Base-by-base conservation (phyloP, 2,113 vertebrate genomes). In the Promerops cafer region DNA sequence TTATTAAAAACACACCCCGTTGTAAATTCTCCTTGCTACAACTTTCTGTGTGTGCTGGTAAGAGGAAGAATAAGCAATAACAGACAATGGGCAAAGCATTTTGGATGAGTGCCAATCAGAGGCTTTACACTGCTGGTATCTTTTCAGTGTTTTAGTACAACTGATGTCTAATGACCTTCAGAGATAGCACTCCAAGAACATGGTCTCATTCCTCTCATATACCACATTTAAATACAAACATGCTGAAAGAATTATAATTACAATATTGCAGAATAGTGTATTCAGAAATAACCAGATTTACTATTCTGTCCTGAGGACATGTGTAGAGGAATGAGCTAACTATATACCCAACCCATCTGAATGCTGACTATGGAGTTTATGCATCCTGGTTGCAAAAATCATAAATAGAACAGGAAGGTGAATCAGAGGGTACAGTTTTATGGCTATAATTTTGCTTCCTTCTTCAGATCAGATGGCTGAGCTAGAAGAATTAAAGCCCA, bases 351-450 rank as follows among this genome's bases (percentile, higher is more conserved):
- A 26, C 84, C 87, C 87, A 71, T 89, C 69, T 27, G 61, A 97
- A 82, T 5, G 94, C 96, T 96, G 94, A 94, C 95, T 95, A 27
- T 1, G 1, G 83, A 70, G 53, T 95, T 96, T 91, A 89, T 92
- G 92, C 95, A 92, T 93, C 91, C 72, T 52, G 6, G 78, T 69
- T 95, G 92, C 96, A 97, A 70, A 96, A 95, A 92, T 91, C 91
- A 87, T 89, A 96, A 96, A 94, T 97, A 96, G 96, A 89, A 94
- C 94, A 95, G 95, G 96, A 97, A 97, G 95, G 95, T 96, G 95
- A 96, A 96, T 78, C 93, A 94, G 89, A 96, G 95, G 91, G 82
- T 94, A 93, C 30, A n/a, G 59, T 76, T 94, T 87, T 89, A 91
- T 10, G 49, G 75, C 84, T 95, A 83, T 85, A 94, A 95, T 95